phyloP scores from a whole-genome alignment of 2,888 invertebrate genomes.

The Fabriciana adippe region DNA sequence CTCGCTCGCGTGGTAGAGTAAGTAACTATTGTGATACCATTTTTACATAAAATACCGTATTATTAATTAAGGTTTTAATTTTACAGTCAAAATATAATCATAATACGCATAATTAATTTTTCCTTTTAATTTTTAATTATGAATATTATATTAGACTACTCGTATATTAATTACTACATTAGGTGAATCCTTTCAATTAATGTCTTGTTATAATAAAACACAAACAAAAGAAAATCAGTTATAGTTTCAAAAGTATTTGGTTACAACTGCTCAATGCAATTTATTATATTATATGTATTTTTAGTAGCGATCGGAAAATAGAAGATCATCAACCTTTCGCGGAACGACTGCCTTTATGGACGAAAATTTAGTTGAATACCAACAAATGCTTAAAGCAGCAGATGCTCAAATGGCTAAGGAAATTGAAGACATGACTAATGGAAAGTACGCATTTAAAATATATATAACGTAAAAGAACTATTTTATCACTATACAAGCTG shows the following conservation, averaged over 20 bases:
- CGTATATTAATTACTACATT: too few relatives aligned
- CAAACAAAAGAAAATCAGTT: too few relatives aligned
- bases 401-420: constrained; percentile 90
- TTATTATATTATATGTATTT: constrained; percentile 53
- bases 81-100: neutral
- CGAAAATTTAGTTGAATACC: constrained; percentile 84
- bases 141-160: too few relatives aligned
- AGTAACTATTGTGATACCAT: constrained; percentile 44
- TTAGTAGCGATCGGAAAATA: constrained; percentile 78
- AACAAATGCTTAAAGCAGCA: constrained; percentile 85
- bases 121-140: too few relatives aligned
- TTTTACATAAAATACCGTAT: neutral
- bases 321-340: constrained; percentile 61
- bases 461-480: constrained; percentile 1
- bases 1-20: constrained; percentile 63
- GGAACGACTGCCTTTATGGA: constrained; percentile 86
- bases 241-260: neutral
- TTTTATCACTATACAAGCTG: too few relatives aligned
- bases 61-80: neutral
- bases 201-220: too few relatives aligned
- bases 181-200: too few relatives aligned
- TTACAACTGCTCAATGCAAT: constrained; percentile 26
- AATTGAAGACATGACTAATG: constrained; percentile 92
- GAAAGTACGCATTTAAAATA: constrained; percentile 75
- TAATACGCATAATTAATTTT: neutral